A percentile compares a stretch with the other conserved stretches of the same genome.
Conservation (phyloP, 1,140 invertebrate species). For the Drosophila mayri region DNA sequence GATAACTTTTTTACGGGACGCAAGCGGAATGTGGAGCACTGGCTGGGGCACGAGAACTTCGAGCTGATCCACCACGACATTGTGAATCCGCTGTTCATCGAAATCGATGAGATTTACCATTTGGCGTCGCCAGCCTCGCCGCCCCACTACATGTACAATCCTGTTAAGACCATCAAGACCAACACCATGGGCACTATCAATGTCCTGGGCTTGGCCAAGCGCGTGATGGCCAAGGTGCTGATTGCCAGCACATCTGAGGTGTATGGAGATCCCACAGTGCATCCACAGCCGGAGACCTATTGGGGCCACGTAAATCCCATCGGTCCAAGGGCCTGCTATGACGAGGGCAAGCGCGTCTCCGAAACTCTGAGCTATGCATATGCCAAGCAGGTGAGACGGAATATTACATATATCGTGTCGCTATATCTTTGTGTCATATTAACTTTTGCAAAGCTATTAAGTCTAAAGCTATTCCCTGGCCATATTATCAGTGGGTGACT, state of each 20-base stretch:
- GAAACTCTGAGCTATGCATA: slow-evolving; percentile 99
- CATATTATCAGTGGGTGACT: slow-evolving; percentile 5
- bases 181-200: slow-evolving; percentile 99
- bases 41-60: slow-evolving; percentile 99
- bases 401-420: background rate
- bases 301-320: slow-evolving; percentile 99
- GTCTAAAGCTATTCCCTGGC: background rate
- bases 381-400: slow-evolving; percentile 90
- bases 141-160: slow-evolving; percentile 99
- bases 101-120: slow-evolving; percentile 99
- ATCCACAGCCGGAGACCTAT: slow-evolving; percentile 97
- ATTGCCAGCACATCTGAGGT: slow-evolving; percentile 99
- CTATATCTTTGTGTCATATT: no score
- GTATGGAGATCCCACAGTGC: slow-evolving; percentile 98
- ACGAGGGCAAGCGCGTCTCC: slow-evolving; percentile 99
- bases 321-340: slow-evolving; percentile 98
- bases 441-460: no score
- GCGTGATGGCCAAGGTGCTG: slow-evolving; percentile 96
- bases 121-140: slow-evolving; percentile 99
- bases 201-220: slow-evolving; percentile 97
- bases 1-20: slow-evolving; percentile 99
- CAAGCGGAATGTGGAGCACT: slow-evolving; percentile 98
- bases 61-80: slow-evolving; percentile 99
- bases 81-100: slow-evolving; percentile 98
- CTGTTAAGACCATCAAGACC: slow-evolving; percentile 99